A percentile compares a stretch with the other conserved stretches of the same genome.
Evolutionary conservation across 2,888 invertebrate genomes (phyloP).

Genomic region (Drosophila tanythrix): DNA sequence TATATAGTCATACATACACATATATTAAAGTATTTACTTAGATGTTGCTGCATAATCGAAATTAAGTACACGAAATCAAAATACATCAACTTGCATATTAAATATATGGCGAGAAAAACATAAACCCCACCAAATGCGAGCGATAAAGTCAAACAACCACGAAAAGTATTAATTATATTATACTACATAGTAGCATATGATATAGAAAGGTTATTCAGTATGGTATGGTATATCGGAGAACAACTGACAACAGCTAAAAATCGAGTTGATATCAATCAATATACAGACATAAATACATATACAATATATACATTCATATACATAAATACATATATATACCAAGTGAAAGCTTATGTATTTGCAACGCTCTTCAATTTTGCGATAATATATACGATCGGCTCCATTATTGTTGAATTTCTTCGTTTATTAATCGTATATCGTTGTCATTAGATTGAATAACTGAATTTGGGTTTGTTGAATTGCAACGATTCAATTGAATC

Average conservation of each 20-base stretch:
- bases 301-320: slow-evolving; percentile 13
- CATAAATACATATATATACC: slow-evolving; percentile 6
- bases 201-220: slow-evolving; percentile 23
- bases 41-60: slow-evolving; percentile 22
- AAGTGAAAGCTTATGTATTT: not conserved
- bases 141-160: slow-evolving; percentile 61
- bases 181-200: slow-evolving; percentile 49
- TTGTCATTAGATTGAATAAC: slow-evolving; percentile 18
- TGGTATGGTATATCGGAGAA: not conserved
- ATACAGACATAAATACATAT: slow-evolving; percentile 14
- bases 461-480: slow-evolving; percentile 51
- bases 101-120: slow-evolving; percentile 30
- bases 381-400: slow-evolving; percentile 4
- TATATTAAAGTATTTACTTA: slow-evolving; percentile 27
- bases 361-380: slow-evolving; percentile 10
- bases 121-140: slow-evolving; percentile 63
- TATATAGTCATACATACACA: slow-evolving; percentile 8
- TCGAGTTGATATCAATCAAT: slow-evolving; percentile 21
- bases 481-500: slow-evolving; percentile 38
- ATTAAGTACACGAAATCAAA: slow-evolving; percentile 34
- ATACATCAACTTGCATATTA: slow-evolving; percentile 34
- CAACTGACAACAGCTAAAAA: not conserved
- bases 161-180: slow-evolving; percentile 56
- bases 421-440: slow-evolving; percentile 29
- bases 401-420: slow-evolving; percentile 40